Base-by-base conservation (phyloP, 2,113 vertebrate species). In the Poeciliopsis occidentalis region DNA sequence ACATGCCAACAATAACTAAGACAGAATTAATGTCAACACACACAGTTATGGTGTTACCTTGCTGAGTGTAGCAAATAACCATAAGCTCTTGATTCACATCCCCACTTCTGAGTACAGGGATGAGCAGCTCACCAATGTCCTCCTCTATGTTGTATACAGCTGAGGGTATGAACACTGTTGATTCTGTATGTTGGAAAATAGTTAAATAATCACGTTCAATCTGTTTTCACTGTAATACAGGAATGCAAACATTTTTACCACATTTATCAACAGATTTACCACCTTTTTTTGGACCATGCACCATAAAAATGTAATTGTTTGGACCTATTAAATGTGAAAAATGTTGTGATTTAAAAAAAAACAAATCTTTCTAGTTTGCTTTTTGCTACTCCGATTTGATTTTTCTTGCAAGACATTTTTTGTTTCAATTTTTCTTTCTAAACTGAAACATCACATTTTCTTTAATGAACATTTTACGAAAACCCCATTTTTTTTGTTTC, bases 11-110 rank as follows among this genome's bases (percentile, higher is more conserved):
- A 22, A n/a, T 76, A 34, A 12, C 26, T 22, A 10, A 69, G 60
- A 67, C 27, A 64, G 13, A 24, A 41, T 29, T 37, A 39, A 27
- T 62, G 64, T 63, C 8, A 64, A 24, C 4, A n/a, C 30, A 30
- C 4, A 44, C 19, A 31, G 26, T 67, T 31, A 0, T 27, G 29
- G 13, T 32, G n/a, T 86, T 82, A 98, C 97, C 97, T 97, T 97
- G 97, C n/a, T 96, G 95, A 0, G 97, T 98, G 79, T 93, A 96
- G 86, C 97, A 99, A 89, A 97, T 79, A 81, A 98, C 97, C 97
- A 99, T 98, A 70, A 99, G 85, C 79, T 99, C 97, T 88, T 95
- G 95, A 80, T 94, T 96, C 75, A 95, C 90, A 11, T 99, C 97
- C 75, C 97, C 97, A 26, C 94, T 96, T 82, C 97, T 96, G 81